phyloP scores from a whole-genome alignment of 2,113 vertebrate species.

The Psittacara wagleri region DNA sequence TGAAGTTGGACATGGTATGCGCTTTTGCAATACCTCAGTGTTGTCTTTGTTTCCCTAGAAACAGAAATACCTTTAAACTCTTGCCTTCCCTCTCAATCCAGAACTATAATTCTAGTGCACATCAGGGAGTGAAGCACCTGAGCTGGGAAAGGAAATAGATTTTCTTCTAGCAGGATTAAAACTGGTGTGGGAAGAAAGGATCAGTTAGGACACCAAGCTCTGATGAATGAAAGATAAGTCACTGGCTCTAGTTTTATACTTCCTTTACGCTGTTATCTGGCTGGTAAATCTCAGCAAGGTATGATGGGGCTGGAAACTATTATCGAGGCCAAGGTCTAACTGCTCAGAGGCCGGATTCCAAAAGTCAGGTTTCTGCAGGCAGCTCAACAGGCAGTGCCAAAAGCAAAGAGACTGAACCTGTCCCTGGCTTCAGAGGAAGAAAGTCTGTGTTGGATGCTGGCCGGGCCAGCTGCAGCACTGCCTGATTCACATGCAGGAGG shows the following conservation, averaged over 20 bases:
- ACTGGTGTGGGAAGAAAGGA: not conserved
- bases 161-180: not conserved
- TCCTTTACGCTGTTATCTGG: constrained; percentile 11
- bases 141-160: not conserved
- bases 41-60: not conserved
- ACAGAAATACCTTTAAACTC: not conserved
- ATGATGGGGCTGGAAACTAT: constrained; percentile 13
- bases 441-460: not conserved
- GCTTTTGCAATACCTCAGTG: not conserved
- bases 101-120: not conserved
- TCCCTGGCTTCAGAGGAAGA: not conserved
- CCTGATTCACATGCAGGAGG: not conserved
- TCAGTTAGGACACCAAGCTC: not conserved
- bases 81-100: not conserved
- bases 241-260: not conserved
- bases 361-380: constrained; percentile 61
- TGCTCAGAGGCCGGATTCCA: not conserved
- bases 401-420: not conserved
- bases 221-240: not conserved
- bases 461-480: not conserved
- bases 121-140: not conserved
- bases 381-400: constrained; percentile 2
- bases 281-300: constrained; percentile 9
- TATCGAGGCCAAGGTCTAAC: not conserved
- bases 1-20: not conserved